Conservation (phyloP, 2,113 vertebrate genomes). For the Chionodraco myersi region DNA sequence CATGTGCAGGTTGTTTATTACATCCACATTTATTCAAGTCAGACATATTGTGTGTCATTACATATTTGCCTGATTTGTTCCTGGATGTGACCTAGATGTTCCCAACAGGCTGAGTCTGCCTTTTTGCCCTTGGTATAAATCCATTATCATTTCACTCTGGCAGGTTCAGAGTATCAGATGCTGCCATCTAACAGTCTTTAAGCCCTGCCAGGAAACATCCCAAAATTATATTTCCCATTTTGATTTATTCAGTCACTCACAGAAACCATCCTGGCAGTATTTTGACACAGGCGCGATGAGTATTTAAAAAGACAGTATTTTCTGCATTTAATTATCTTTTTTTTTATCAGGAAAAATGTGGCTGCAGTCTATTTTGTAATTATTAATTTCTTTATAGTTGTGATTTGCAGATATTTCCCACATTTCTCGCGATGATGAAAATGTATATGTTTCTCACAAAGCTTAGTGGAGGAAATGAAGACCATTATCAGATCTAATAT, state of each 20-base stretch:
- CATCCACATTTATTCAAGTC: not conserved
- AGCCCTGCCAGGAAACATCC: slow-evolving; percentile 26
- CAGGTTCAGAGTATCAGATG: slow-evolving; percentile 37
- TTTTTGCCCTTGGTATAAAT: slow-evolving; percentile 24
- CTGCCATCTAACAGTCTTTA: slow-evolving; percentile 20
- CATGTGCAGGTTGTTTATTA: not conserved
- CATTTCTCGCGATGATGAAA: slow-evolving; percentile 16
- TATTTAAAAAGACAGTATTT: slow-evolving; percentile 1
- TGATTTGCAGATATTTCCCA: slow-evolving; percentile 15
- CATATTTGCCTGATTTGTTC: not conserved
- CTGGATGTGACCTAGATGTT: slow-evolving; percentile 9
- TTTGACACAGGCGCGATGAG: not conserved
- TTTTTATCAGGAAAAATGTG: not conserved
- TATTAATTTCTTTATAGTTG: not conserved
- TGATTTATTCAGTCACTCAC: slow-evolving; percentile 25
- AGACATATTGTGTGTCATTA: slow-evolving; percentile 1
- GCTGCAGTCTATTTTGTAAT: not conserved
- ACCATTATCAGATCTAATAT: slow-evolving; percentile 36
- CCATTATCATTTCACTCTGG: slow-evolving; percentile 27
- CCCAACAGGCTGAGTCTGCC: slow-evolving; percentile 4
- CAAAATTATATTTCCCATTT: slow-evolving; percentile 22
- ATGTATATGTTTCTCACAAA: not conserved
- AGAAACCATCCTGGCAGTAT: not conserved
- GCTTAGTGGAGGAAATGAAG: slow-evolving; percentile 29
- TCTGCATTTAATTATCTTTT: not conserved